Evolutionary conservation across 1,140 invertebrate genomes (phyloP).

Genomic region (Ooceraea biroi): DNA sequence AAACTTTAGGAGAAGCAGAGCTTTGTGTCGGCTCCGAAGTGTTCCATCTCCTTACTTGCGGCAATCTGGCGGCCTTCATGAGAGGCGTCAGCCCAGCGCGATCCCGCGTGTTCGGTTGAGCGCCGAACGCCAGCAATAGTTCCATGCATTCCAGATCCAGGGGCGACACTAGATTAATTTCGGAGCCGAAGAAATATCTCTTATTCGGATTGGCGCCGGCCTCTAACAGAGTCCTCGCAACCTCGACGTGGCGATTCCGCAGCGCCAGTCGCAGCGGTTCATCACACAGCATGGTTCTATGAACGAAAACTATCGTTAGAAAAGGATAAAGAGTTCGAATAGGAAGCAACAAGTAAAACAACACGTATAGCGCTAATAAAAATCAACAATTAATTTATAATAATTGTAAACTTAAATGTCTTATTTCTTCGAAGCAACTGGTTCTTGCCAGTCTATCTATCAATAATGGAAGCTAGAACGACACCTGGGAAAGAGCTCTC

Average conservation of each 20-base stretch:
- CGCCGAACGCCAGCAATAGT: constrained; percentile 93
- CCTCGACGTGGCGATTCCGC: constrained; percentile 94
- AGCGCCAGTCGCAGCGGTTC: constrained; percentile 94
- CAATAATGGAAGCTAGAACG: background rate
- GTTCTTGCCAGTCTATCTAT: background rate
- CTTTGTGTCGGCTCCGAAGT: background rate
- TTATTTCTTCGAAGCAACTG: too few relatives aligned
- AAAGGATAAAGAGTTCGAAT: background rate
- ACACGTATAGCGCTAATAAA: background rate
- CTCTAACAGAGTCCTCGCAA: constrained; percentile 89
- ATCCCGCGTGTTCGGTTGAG: constrained; percentile 94
- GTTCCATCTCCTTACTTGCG: constrained; percentile 87
- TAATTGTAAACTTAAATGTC: too few relatives aligned
- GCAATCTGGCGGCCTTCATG: constrained; percentile 94
- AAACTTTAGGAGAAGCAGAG: background rate
- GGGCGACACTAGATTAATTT: constrained; percentile 94
- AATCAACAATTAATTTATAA: too few relatives aligned
- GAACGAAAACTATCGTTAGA: background rate
- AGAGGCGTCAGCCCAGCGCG: constrained; percentile 94
- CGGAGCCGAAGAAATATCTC: constrained; percentile 95
- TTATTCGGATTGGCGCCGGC: constrained; percentile 92
- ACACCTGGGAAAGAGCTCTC: constrained; percentile 88
- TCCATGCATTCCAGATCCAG: constrained; percentile 93
- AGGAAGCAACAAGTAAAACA: background rate
- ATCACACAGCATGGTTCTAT: constrained; percentile 91